Evolutionary conservation across 2,113 vertebrate species (phyloP).

Genomic region (Oceanodroma tethys): DNA sequence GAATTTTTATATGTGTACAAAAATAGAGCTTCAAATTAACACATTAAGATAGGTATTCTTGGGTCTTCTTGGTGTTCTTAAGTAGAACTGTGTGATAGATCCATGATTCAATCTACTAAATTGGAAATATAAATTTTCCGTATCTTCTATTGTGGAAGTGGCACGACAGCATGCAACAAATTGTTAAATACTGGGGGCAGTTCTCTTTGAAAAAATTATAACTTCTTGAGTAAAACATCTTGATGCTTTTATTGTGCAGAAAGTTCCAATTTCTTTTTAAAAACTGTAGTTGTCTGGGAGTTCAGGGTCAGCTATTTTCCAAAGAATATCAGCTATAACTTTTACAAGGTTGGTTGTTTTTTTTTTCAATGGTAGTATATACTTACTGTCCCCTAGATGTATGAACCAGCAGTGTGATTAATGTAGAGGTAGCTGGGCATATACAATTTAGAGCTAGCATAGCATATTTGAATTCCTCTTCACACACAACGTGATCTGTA

Average conservation of each 20-base stretch:
- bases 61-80: background rate
- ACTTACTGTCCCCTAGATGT: conserved; percentile 97
- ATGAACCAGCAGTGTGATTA: conserved; percentile 94
- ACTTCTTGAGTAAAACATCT: background rate
- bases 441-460: conserved; percentile 96
- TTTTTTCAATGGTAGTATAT: background rate
- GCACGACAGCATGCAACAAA: background rate
- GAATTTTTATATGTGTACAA: background rate
- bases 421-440: conserved; percentile 93
- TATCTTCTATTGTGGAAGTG: background rate
- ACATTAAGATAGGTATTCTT: background rate
- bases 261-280: background rate
- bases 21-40: background rate
- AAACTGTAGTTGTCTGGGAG: background rate
- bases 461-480: conserved; percentile 97
- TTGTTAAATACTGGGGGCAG: background rate
- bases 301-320: background rate
- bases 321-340: background rate
- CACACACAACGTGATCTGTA: conserved; percentile 97
- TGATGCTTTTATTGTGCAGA: background rate
- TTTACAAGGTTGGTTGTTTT: background rate
- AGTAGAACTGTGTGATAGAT: background rate
- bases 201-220: background rate
- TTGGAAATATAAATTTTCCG: background rate
- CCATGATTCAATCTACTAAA: background rate